Percentiles rank a stretch among this genome's conserved stretches.
Evolutionary conservation across 2,888 invertebrate species (phyloP).

Genomic region (Beris morrisii): DNA sequence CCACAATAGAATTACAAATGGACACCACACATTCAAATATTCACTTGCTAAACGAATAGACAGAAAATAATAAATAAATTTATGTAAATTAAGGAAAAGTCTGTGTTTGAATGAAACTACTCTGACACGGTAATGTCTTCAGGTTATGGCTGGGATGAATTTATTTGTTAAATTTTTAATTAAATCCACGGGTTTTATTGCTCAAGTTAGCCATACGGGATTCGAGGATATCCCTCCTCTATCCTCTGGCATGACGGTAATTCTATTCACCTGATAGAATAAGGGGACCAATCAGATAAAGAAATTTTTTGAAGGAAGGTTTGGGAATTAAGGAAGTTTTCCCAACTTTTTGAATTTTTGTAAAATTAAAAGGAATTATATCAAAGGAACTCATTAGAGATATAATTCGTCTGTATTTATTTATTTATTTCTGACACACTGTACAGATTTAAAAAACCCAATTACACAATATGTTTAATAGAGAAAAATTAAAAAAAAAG

Average conservation of each 20-base stretch:
- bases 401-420: no score
- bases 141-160: slow-evolving; percentile 35
- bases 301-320: slow-evolving; percentile 19
- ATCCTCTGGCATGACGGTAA: slow-evolving; percentile 5
- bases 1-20: slow-evolving; percentile 16
- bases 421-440: no score
- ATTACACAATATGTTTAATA: no score
- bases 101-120: slow-evolving; percentile 25
- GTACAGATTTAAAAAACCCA: no score
- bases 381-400: slow-evolving; percentile 17
- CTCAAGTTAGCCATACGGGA: slow-evolving; percentile 32
- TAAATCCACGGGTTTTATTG: slow-evolving; percentile 36
- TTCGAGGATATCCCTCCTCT: not conserved
- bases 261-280: slow-evolving; percentile 20
- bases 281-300: slow-evolving; percentile 16
- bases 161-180: slow-evolving; percentile 40
- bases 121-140: slow-evolving; percentile 32
- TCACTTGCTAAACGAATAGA: slow-evolving; percentile 17
- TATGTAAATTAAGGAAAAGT: slow-evolving; percentile 36
- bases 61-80: slow-evolving; percentile 32
- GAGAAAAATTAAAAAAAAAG: no score
- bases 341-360: slow-evolving; percentile 16
- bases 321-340: no score
- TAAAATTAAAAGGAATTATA: slow-evolving; percentile 30
- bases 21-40: slow-evolving; percentile 5